These are phyloP conservation scores for Limonius californicus DNA, from an alignment of 1,140 invertebrate species.

Conservation along the genomic window DNA sequence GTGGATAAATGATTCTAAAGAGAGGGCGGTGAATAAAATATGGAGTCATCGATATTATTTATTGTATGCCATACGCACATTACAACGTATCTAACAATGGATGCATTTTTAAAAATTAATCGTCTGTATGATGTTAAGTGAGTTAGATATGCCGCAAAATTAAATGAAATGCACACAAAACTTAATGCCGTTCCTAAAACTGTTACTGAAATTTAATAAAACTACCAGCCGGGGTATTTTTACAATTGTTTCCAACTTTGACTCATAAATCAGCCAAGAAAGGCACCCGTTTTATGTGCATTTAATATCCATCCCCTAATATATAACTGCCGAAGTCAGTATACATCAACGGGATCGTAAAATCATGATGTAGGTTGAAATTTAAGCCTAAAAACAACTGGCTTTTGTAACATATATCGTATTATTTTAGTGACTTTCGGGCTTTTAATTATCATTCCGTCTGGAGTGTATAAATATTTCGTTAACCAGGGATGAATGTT, in stretches of 20 bases:
- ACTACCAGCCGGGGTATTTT: neutral
- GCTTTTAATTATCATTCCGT: too few species aligned
- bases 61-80: neutral
- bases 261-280: neutral
- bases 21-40: neutral
- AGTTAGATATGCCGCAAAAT: neutral
- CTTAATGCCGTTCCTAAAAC: neutral
- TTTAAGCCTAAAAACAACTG: neutral
- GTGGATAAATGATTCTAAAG: neutral
- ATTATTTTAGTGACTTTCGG: too few species aligned
- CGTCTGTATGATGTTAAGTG: neutral
- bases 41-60: constrained; percentile 1
- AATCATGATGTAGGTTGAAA: neutral
- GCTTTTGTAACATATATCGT: neutral
- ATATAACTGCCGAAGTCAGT: neutral
- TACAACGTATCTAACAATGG: too few species aligned
- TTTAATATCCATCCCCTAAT: constrained; percentile 1
- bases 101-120: neutral
- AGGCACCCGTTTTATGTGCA: neutral
- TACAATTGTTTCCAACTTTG: neutral
- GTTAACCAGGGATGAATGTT: too few species aligned
- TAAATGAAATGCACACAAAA: neutral
- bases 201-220: neutral
- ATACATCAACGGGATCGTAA: neutral
- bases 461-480: too few species aligned